Percentiles rank a stretch among this genome's conserved stretches.
These are phyloP conservation scores for Morpho achilles DNA, from an alignment of 2,888 invertebrate genomes.

Conservation along the genomic window DNA sequence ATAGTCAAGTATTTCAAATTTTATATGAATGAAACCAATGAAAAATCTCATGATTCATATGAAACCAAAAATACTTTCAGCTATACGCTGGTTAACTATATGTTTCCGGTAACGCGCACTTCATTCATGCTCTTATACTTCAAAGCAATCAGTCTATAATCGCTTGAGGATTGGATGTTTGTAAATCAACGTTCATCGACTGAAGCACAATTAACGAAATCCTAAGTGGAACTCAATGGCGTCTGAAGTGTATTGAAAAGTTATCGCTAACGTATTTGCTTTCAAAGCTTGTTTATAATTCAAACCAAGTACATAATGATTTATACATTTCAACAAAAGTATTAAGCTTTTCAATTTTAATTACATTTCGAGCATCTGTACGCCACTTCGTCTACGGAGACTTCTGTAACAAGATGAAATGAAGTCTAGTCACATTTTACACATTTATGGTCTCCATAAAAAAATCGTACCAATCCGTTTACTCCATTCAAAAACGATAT, in stretches of 20 bases:
- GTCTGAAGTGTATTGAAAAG: slow-evolving; percentile 20
- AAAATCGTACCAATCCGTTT: too few relatives aligned
- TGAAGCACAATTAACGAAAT: slow-evolving; percentile 21
- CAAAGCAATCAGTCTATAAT: neutral
- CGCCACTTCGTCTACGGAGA: too few relatives aligned
- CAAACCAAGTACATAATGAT: neutral
- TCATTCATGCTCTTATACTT: slow-evolving; percentile 1
- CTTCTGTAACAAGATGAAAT: too few relatives aligned
- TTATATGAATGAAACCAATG: neutral
- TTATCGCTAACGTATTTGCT: slow-evolving; percentile 19
- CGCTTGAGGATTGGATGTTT: neutral
- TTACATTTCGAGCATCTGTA: too few relatives aligned
- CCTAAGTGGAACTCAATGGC: slow-evolving; percentile 26
- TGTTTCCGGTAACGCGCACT: slow-evolving; percentile 1
- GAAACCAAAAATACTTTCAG: too few relatives aligned
- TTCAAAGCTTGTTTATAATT: neutral
- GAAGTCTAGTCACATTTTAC: too few relatives aligned
- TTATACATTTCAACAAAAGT: too few relatives aligned
- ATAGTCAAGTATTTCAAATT: neutral
- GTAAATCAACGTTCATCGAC: slow-evolving; percentile 1
- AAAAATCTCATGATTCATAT: neutral
- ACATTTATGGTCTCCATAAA: too few relatives aligned
- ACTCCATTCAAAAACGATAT: too few relatives aligned
- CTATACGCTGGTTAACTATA: neutral
- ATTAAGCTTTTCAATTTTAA: too few relatives aligned